These are phyloP conservation scores for Sebastes vulpes DNA, from an alignment of 2,797 vertebrate species.

Conservation along the genomic window DNA sequence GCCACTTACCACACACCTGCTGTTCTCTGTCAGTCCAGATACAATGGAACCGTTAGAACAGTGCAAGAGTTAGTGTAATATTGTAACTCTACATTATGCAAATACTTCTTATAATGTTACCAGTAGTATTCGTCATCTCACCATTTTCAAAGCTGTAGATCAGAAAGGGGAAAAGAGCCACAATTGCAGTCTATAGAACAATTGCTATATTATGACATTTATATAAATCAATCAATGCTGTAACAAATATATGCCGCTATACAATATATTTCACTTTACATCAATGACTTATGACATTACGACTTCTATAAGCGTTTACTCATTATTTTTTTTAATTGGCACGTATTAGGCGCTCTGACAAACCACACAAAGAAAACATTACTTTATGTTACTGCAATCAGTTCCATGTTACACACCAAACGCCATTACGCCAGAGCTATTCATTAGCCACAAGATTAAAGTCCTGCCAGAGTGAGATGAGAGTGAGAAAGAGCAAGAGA, in stretches of 20 bases:
- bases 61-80: neutral
- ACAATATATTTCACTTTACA: neutral
- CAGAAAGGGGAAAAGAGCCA: neutral
- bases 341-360: neutral
- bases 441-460: constrained; percentile 32
- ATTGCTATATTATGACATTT: neutral
- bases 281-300: neutral
- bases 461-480: constrained; percentile 31
- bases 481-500: constrained; percentile 4
- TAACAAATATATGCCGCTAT: neutral
- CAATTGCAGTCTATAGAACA: neutral
- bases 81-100: neutral
- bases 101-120: neutral
- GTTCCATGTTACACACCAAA: constrained; percentile 13
- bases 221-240: neutral
- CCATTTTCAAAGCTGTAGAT: neutral
- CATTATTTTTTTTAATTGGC: neutral
- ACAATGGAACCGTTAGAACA: neutral
- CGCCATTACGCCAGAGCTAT: constrained; percentile 12
- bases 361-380: neutral
- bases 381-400: constrained; percentile 14
- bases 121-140: neutral
- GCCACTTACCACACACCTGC: constrained; percentile 48
- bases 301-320: neutral
- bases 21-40: constrained; percentile 36